Conservation (phyloP, 2,888 invertebrate genomes). For the Cataglyphis albicans region DNA sequence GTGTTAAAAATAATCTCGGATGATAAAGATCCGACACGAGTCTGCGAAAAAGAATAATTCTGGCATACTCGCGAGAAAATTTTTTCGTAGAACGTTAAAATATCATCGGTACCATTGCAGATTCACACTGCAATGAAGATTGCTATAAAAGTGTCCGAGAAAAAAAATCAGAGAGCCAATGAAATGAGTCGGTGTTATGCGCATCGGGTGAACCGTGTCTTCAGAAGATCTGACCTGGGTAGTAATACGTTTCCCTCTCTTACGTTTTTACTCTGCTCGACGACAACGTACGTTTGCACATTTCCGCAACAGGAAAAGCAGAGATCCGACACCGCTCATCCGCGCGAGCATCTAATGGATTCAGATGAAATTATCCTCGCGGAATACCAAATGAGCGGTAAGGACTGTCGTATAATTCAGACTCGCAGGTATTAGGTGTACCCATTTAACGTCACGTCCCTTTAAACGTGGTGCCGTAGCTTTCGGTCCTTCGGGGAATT, state of each 20-base stretch:
- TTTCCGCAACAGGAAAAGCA: constrained; percentile 39
- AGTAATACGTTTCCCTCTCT: constrained; percentile 24
- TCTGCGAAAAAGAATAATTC: neutral
- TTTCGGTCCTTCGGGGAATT: constrained; percentile 65
- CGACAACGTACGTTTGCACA: constrained; percentile 18
- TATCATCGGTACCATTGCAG: too few species aligned
- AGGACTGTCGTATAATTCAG: constrained; percentile 77
- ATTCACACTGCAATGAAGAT: neutral
- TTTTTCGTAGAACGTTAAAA: neutral
- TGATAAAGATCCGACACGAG: neutral
- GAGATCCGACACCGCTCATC: constrained; percentile 68
- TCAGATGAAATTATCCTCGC: constrained; percentile 77
- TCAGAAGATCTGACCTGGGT: constrained; percentile 19
- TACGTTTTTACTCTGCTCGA: constrained; percentile 22
- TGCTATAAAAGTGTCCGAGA: neutral
- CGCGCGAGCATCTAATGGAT: constrained; percentile 72
- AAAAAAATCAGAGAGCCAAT: neutral
- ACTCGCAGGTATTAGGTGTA: constrained; percentile 76
- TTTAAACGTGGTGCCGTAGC: constrained; percentile 66
- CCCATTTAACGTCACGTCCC: constrained; percentile 76
- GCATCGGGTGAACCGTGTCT: neutral
- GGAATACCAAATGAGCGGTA: constrained; percentile 79
- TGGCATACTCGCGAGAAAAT: neutral
- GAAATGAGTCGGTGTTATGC: neutral
- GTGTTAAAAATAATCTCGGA: neutral